These are phyloP conservation scores for Pollenia griseotomentosa DNA, from an alignment of 2,888 invertebrate genomes.

Conservation along the genomic window DNA sequence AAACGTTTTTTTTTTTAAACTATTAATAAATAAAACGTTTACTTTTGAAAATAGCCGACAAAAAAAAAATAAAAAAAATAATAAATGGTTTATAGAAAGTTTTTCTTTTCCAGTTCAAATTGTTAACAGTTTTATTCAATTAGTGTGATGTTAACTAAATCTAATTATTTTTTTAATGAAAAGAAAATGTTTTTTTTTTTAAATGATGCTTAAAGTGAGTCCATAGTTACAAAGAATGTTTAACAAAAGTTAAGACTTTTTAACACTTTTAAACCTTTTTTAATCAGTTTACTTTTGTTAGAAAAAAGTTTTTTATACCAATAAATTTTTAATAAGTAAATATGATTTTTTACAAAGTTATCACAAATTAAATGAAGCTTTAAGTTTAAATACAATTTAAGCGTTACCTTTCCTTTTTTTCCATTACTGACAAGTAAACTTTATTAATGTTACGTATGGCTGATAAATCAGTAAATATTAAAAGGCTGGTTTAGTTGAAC, in stretches of 20 bases:
- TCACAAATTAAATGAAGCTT: not conserved
- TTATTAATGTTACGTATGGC: too few relatives aligned
- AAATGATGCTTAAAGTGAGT: too few relatives aligned
- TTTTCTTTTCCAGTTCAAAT: not conserved
- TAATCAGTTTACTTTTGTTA: too few relatives aligned
- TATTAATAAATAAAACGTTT: constrained; percentile 3
- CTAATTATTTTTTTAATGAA: too few relatives aligned
- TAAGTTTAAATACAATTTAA: not conserved
- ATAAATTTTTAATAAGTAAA: not conserved
- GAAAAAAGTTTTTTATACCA: too few relatives aligned
- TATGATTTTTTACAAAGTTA: not conserved
- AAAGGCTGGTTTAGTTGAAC: too few relatives aligned
- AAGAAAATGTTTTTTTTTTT: too few relatives aligned
- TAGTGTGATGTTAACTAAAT: constrained; percentile 9
- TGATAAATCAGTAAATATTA: too few relatives aligned
- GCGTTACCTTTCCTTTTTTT: not conserved
- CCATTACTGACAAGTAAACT: not conserved
- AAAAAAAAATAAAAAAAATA: not conserved
- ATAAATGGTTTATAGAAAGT: constrained; percentile 40
- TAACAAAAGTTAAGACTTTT: too few relatives aligned
- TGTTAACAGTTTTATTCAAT: constrained; percentile 19
- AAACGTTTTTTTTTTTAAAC: constrained; percentile 23
- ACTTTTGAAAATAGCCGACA: constrained; percentile 4
- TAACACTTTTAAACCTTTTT: too few relatives aligned
- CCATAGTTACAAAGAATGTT: too few relatives aligned